These are phyloP conservation scores for Oenanthe melanoleuca DNA, from an alignment of 2,113 vertebrate genomes.

Conservation along the genomic window DNA sequence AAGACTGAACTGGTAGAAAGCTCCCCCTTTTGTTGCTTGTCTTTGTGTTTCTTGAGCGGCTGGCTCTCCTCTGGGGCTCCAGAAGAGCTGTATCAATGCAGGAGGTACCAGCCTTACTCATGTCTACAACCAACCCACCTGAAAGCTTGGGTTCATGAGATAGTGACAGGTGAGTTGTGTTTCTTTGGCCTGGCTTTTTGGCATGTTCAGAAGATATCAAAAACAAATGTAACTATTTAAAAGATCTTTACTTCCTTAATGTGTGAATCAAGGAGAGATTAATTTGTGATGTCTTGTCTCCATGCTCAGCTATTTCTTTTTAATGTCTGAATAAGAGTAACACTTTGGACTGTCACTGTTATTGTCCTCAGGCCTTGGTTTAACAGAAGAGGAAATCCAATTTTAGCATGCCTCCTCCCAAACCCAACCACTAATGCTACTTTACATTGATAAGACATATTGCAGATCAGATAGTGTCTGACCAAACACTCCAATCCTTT, in stretches of 20 bases:
- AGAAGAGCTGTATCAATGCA: neutral
- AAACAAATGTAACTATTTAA: neutral
- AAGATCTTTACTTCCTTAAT: neutral
- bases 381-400: constrained; percentile 2
- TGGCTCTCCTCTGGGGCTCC: neutral
- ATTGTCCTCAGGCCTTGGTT: neutral
- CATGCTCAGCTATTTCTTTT: neutral
- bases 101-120: neutral
- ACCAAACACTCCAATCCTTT: neutral
- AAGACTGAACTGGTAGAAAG: neutral
- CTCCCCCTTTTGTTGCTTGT: accelerated
- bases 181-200: neutral
- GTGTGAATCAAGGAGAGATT: neutral
- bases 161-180: neutral
- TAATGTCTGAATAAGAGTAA: neutral
- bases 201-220: neutral
- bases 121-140: neutral
- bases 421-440: neutral
- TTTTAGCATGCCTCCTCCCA: neutral
- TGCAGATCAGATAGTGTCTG: neutral
- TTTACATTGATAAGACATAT: neutral
- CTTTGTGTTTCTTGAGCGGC: neutral
- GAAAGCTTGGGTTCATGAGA: neutral
- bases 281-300: neutral
- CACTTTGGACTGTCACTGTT: neutral